Percentiles rank a stretch among this genome's conserved stretches.
These are phyloP conservation scores for Drosophila prostipennis DNA, from an alignment of 2,888 invertebrate species.

Conservation along the genomic window DNA sequence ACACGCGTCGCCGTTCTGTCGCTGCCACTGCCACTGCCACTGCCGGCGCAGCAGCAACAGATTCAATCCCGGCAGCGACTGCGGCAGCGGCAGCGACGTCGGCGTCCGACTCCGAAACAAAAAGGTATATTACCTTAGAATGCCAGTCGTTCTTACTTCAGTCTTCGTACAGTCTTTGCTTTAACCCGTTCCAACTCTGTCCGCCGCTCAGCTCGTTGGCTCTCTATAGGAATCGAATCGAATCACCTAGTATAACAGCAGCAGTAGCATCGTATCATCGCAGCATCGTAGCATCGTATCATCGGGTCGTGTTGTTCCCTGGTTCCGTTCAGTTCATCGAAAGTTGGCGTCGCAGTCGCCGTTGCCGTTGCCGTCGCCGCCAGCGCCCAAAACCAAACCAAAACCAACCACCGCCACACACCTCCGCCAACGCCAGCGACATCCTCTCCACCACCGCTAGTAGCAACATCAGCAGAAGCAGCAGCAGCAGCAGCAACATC, in stretches of 20 bases:
- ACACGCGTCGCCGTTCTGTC: conserved; percentile 40
- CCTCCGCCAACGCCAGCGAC: conserved; percentile 43
- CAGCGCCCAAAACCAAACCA: conserved; percentile 34
- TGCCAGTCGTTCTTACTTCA: conserved; percentile 85
- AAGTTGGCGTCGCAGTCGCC: conserved; percentile 43
- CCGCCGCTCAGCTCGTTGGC: conserved; percentile 83
- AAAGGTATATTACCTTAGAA: conserved; percentile 85
- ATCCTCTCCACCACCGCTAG: conserved; percentile 49
- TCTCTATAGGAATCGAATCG: conserved; percentile 74
- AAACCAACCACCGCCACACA: conserved; percentile 64
- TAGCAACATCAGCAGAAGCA: conserved; percentile 20
- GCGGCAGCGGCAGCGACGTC: conserved; percentile 42
- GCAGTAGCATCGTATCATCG: conserved; percentile 20
- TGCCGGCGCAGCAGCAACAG: conserved; percentile 39
- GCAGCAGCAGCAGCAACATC: conserved; percentile 26
- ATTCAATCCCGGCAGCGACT: conserved; percentile 28
- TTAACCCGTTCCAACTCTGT: conserved; percentile 85
- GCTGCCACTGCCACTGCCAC: conserved; percentile 12
- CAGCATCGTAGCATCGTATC: too few species aligned
- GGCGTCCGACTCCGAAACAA: conserved; percentile 82
- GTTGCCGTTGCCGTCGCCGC: conserved; percentile 61
- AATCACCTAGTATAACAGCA: conserved; percentile 45
- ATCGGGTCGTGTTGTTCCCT: conserved; percentile 3
- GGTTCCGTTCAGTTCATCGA: conserved; percentile 41
- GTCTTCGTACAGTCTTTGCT: conserved; percentile 85